Base-by-base conservation (phyloP, 2,113 vertebrate species). In the Pipra filicauda region DNA sequence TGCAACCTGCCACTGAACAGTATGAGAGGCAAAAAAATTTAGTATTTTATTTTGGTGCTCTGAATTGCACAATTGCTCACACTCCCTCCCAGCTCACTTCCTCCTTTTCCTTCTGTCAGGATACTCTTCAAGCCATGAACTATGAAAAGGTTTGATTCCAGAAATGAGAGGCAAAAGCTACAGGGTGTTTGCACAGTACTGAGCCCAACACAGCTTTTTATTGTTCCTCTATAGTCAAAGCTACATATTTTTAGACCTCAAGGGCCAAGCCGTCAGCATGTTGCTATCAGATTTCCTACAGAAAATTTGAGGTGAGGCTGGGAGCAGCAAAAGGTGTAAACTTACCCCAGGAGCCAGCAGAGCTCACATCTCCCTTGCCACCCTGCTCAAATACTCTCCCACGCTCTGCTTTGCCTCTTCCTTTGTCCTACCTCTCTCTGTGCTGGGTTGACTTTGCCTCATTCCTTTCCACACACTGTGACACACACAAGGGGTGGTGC, bases 401-500 rank as follows among this genome's bases (percentile, higher is more conserved):
- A 77, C 2, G 2, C 66, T 64, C 55, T 8, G 13, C 55, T 86
- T 37, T 41, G 37, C 39, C 39, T 78, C 59, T 64, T 74, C 76
- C 69, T 83, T 74, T 28, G 21, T 89, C 55, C 77, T 4, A 1
- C 20, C 48, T 85, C 67, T 85, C 55, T 83, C 26, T 62, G 69
- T 43, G 24, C 27, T 20, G 44, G 37, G 43, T 12, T 86, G 23
- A 17, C 51, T 73, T 74, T 19, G 19, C 52, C 52, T 69, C 27
- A 6, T 35, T 76, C 33, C 79, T 64, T 55, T 67, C 64, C 64
- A 46, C 12, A 18, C 0, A 0, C 20, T 9, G 65, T 2, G 10
- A 62, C 43, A 67, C 39, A 33, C 1, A 1, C 18, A 82, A 19
- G 17, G 7, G 15, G 8, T 49, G 48, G 27, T 28, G 20, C 58